A percentile compares a stretch with the other conserved stretches of the same genome.
phyloP scores from a whole-genome alignment of 2,113 vertebrate species.

The Columbina picui region DNA sequence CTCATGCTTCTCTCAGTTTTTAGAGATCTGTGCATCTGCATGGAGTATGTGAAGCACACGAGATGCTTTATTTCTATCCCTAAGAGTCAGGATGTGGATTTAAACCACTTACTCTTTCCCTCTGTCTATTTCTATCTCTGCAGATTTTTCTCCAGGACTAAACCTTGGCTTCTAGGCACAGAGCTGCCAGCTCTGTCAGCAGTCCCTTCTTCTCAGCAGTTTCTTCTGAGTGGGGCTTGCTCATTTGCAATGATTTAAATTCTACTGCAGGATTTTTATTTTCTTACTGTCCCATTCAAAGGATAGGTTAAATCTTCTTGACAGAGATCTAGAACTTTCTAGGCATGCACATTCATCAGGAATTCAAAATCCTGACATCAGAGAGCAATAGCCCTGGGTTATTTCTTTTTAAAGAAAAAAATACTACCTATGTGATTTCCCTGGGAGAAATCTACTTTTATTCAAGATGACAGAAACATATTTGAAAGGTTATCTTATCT shows the following conservation, averaged over 20 bases:
- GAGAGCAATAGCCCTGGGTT: constrained; percentile 1
- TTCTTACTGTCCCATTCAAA: constrained; percentile 29
- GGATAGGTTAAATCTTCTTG: constrained; percentile 48
- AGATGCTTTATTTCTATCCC: not conserved
- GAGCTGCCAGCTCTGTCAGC: constrained; percentile 49
- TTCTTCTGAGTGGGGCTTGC: not conserved
- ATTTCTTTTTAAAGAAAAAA: constrained; percentile 43
- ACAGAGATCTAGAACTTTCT: constrained; percentile 63
- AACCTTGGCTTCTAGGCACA: constrained; percentile 11
- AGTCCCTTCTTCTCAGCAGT: constrained; percentile 36
- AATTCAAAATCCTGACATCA: constrained; percentile 37
- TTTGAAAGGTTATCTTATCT: not conserved
- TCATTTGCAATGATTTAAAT: constrained; percentile 61
- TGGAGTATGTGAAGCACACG: not conserved
- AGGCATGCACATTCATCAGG: constrained; percentile 41
- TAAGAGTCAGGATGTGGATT: not conserved
- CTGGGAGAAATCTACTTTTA: not conserved
- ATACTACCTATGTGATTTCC: not conserved
- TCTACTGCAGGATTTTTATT: constrained; percentile 44
- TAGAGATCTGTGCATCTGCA: not conserved
- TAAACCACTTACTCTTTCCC: constrained; percentile 5
- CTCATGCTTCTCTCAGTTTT: not conserved
- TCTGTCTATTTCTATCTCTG: constrained; percentile 17
- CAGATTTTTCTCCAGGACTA: constrained; percentile 17
- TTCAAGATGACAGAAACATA: not conserved